Percentiles rank a stretch among this genome's conserved stretches.
Conservation (phyloP, 2,113 vertebrate genomes). For the Columba janthina region DNA sequence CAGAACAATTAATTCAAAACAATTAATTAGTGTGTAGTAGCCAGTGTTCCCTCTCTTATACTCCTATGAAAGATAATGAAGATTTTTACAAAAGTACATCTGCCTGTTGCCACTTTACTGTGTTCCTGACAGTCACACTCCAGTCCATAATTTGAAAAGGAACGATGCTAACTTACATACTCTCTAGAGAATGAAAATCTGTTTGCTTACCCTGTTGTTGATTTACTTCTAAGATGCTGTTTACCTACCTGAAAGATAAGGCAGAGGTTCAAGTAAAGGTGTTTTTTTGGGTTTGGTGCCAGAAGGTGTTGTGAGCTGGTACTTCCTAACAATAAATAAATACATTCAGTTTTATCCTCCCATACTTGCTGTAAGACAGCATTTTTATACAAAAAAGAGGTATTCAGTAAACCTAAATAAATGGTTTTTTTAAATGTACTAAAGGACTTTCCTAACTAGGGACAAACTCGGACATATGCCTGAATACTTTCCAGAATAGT, state of each 20-base stretch:
- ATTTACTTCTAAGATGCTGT: background rate
- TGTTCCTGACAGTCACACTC: background rate
- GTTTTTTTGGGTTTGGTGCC: background rate
- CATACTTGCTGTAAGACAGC: background rate
- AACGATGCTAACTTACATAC: background rate
- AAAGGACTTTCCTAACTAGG: background rate
- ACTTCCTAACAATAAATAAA: background rate
- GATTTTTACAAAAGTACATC: background rate
- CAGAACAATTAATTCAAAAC: background rate
- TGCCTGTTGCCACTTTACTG: background rate
- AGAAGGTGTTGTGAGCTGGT: background rate
- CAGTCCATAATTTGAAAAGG: background rate
- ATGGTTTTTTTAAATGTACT: background rate
- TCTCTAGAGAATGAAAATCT: background rate
- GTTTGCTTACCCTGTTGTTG: background rate
- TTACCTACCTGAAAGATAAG: background rate
- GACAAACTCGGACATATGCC: background rate
- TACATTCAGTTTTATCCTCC: background rate
- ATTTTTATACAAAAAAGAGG: background rate
- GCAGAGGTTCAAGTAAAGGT: background rate
- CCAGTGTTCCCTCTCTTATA: background rate
- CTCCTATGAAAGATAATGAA: background rate
- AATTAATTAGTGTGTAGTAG: background rate
- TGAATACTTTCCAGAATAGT: background rate
- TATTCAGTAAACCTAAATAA: background rate